Percentiles rank a stretch among this genome's conserved stretches.
Evolutionary conservation across 2,113 vertebrate genomes (phyloP).

Genomic region (Arothron firmamentum): DNA sequence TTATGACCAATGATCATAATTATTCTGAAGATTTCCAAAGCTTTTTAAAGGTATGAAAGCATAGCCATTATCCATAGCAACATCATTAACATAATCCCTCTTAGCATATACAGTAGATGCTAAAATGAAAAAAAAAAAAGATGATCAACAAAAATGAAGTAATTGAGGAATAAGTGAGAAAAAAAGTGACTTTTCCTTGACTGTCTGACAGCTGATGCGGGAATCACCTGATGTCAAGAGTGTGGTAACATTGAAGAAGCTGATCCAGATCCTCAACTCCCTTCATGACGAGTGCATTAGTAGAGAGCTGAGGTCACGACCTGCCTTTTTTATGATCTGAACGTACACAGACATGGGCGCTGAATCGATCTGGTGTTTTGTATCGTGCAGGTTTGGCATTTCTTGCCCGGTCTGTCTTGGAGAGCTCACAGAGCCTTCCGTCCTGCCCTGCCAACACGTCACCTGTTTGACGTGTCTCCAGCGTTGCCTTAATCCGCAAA

Average conservation of each 20-base stretch:
- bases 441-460: conserved; percentile 71
- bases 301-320: conserved; percentile 60
- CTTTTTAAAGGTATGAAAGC: neutral
- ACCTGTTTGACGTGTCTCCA: conserved; percentile 68
- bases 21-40: neutral
- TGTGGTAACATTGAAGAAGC: conserved; percentile 42
- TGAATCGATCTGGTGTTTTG: neutral
- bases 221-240: conserved; percentile 57
- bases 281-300: conserved; percentile 59
- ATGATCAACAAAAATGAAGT: neutral
- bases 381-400: conserved; percentile 57
- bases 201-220: conserved; percentile 65
- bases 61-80: too few relatives aligned
- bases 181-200: neutral
- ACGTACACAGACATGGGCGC: too few relatives aligned
- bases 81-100: too few relatives aligned
- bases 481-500: neutral
- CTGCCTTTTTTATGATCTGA: neutral
- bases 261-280: conserved; percentile 72
- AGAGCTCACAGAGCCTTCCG: conserved; percentile 56
- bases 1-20: neutral
- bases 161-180: neutral
- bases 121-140: too few relatives aligned
- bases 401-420: conserved; percentile 65
- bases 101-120: too few relatives aligned